A percentile compares a stretch with the other conserved stretches of the same genome.
Conservation (phyloP, 2,888 invertebrate species). For the Itoplectis maculator region DNA sequence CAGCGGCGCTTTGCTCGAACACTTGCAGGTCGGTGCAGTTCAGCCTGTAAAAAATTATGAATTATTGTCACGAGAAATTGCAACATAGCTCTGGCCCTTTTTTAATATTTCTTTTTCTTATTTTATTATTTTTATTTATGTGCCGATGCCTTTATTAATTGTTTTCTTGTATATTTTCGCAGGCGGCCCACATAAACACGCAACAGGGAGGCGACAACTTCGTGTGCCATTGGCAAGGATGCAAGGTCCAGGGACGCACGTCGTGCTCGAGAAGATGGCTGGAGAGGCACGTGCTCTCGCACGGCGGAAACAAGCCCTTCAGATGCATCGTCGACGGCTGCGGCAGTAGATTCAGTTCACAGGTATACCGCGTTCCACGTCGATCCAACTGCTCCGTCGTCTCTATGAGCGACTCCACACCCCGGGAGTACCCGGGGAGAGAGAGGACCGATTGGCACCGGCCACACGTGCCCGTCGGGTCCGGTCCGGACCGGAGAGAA, state of each 20-base stretch:
- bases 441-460: slow-evolving; percentile 41
- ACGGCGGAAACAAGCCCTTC: slow-evolving; percentile 96
- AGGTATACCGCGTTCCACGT: slow-evolving; percentile 87
- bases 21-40: slow-evolving; percentile 93
- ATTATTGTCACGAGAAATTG: not conserved
- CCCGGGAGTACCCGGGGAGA: too few species aligned
- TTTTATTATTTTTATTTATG: not conserved
- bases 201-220: slow-evolving; percentile 94
- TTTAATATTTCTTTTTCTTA: not conserved
- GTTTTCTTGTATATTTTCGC: slow-evolving; percentile 77
- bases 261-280: slow-evolving; percentile 97
- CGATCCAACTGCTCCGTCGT: slow-evolving; percentile 35
- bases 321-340: slow-evolving; percentile 98
- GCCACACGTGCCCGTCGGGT: slow-evolving; percentile 37
- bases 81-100: not conserved
- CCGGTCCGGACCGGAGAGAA: slow-evolving; percentile 26
- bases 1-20: slow-evolving; percentile 93
- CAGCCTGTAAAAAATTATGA: too few species aligned
- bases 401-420: too few species aligned
- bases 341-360: slow-evolving; percentile 93
- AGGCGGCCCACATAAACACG: slow-evolving; percentile 93
- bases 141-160: slow-evolving; percentile 24
- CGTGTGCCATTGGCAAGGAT: slow-evolving; percentile 96
- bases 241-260: slow-evolving; percentile 96
- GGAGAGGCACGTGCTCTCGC: slow-evolving; percentile 95